Evolutionary conservation across 2,888 invertebrate genomes (phyloP), one percentile per base, ranked within the genome.

Genomic region (Alcis repandata): DNA sequence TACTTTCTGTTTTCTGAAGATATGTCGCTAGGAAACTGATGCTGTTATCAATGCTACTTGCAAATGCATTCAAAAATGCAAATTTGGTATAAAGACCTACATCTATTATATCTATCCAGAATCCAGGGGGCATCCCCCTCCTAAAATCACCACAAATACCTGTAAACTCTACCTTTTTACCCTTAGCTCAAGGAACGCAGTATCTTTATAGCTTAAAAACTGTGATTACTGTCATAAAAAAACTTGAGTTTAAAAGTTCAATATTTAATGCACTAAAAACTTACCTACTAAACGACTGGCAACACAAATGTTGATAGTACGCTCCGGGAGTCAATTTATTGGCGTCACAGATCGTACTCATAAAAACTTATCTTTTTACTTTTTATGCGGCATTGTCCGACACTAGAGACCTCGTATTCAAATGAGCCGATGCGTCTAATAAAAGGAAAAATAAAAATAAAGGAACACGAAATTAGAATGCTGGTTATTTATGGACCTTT

Each of bases 331-430:
- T 56, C 59, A 67, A 60, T 86, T 84, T 89, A 89, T 87, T 84
- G 84, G 85, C 80, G 83, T 84, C 84, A 80, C 79, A 73, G 79
- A 70, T 81, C 79, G 68, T 81, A 71, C 66, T 79, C 80, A 83
- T 86, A 87, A 87, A 85, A 87, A 78, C 67, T 72, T 77, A 69
- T 78, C 77, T 78, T 81, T 83, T 83, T 81, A 75, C 79, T 80
- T 78, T 86, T 83, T 79, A 80, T 74, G 72, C 69, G 67, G 80
- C 84, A 85, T 85, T 88, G 88, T 87, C 81, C 82, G 80, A 75
- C 80, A 80, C 78, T 83, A 80, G 82, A 80, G 82, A 77, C 77
- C 80, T 79, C 79, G 74, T 84, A 85, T 88, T 88, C 84, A 85
- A 82, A 84, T 80, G 74, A 79, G 72, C 74, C 74, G 76, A 78